Conservation (phyloP, 2,113 vertebrate species). For the Hassar affinis region DNA sequence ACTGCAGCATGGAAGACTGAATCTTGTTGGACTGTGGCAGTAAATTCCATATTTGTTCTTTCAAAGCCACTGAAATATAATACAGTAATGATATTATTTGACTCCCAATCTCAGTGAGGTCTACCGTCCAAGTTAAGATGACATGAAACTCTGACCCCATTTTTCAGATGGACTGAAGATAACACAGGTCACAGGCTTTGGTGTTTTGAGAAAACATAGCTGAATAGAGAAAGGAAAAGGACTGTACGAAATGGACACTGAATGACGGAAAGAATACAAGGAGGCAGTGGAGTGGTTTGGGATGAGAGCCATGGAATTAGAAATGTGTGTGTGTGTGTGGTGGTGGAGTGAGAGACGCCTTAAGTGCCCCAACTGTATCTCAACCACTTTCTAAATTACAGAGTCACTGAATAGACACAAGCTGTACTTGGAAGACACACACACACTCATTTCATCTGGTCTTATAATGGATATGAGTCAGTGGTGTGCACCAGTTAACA, state of each 20-base stretch:
- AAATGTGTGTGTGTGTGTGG: slow-evolving; percentile 31
- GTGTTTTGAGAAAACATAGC: slow-evolving; percentile 63
- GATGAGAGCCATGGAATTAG: slow-evolving; percentile 50
- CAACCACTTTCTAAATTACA: slow-evolving; percentile 35
- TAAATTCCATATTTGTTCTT: neutral
- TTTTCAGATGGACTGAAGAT: slow-evolving; percentile 53
- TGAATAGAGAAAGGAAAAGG: neutral
- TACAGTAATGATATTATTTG: neutral
- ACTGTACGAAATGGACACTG: neutral
- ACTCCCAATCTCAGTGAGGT: neutral
- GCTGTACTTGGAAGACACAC: slow-evolving; percentile 46
- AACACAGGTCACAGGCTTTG: slow-evolving; percentile 69
- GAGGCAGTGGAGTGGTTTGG: slow-evolving; percentile 24
- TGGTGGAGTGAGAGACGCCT: neutral
- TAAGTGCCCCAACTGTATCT: slow-evolving; percentile 35
- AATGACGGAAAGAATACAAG: slow-evolving; percentile 31
- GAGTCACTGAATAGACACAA: slow-evolving; percentile 20
- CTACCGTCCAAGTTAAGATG: too few species aligned
- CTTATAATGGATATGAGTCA: slow-evolving; percentile 74
- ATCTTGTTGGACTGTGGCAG: neutral
- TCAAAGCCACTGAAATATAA: neutral
- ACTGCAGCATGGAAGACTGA: too few species aligned
- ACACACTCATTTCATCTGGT: slow-evolving; percentile 50
- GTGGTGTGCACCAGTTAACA: slow-evolving; percentile 79
- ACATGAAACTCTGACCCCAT: neutral